phyloP scores from a whole-genome alignment of 92 coral and sea anemone species.

The Epizoanthus illoricatus region DNA sequence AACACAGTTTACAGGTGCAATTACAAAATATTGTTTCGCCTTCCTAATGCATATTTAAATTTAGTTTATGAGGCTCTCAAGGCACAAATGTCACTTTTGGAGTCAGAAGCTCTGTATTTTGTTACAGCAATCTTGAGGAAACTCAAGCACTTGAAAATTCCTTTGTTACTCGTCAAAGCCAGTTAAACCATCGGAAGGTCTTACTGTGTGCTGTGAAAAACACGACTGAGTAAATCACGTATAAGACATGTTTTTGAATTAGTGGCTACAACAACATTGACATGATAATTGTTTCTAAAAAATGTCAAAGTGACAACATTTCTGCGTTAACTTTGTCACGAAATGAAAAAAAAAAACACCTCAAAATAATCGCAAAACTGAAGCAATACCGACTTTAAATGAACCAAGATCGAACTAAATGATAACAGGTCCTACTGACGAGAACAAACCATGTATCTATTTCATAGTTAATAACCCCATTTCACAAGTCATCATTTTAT shows the following conservation, averaged over 20 bases:
- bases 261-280: neutral
- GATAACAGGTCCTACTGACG: neutral
- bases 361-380: neutral
- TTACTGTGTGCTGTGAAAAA: neutral
- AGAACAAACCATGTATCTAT: neutral
- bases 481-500: neutral
- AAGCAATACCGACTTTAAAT: conserved; percentile 8
- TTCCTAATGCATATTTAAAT: neutral
- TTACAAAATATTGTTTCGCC: neutral
- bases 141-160: conserved; percentile 24
- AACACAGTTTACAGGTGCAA: conserved; percentile 10
- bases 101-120: neutral
- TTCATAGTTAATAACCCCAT: too few species aligned
- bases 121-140: neutral
- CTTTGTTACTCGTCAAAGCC: neutral
- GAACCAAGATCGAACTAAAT: conserved; percentile 1
- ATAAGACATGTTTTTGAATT: too few species aligned
- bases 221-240: neutral
- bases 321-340: neutral
- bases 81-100: neutral
- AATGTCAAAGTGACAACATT: conserved; percentile 24
- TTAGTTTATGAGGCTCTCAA: neutral
- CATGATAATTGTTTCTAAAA: conserved; percentile 13
- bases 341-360: neutral
- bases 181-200: conserved; percentile 20